Evolutionary conservation across 2,797 vertebrate genomes (phyloP).

Genomic region (Sebastes glaucus): DNA sequence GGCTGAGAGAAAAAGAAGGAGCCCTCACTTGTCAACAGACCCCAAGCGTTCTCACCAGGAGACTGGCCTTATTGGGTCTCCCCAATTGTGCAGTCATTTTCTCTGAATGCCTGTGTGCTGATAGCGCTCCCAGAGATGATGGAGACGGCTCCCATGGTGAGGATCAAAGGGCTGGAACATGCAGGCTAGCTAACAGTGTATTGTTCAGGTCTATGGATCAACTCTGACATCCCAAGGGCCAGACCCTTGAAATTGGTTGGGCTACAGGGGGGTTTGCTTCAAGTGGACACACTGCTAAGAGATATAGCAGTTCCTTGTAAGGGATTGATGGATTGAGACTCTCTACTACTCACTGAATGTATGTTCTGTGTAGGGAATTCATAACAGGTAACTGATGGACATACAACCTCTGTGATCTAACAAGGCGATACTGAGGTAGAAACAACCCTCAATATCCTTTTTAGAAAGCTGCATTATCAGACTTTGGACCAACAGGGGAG

Average conservation of each 20-base stretch:
- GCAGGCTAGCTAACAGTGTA: conserved; percentile 31
- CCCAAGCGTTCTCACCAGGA: conserved; percentile 38
- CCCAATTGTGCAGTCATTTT: conserved; percentile 59
- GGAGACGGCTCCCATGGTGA: conserved; percentile 47
- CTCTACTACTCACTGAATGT: conserved; percentile 2
- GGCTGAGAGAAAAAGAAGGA: conserved; percentile 44
- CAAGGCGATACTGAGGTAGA: background rate
- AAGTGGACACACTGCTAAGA: conserved; percentile 23
- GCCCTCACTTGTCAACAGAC: conserved; percentile 48
- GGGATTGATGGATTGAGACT: conserved; percentile 13
- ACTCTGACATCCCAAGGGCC: conserved; percentile 35
- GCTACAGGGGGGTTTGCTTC: background rate
- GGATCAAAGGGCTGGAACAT: conserved; percentile 58
- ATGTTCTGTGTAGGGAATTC: conserved; percentile 25
- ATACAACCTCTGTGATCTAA: background rate
- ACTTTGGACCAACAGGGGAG: background rate
- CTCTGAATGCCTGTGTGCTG: conserved; percentile 51
- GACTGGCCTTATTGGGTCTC: conserved; percentile 49
- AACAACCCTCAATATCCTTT: background rate
- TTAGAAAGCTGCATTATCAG: background rate
- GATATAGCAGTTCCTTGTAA: conserved; percentile 13
- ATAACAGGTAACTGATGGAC: background rate
- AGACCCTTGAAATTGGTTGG: conserved; percentile 35
- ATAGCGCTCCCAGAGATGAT: conserved; percentile 59
- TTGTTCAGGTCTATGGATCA: conserved; percentile 51